Percentiles rank a stretch among this genome's conserved stretches.
phyloP scores from a whole-genome alignment of 2,113 vertebrate genomes.

The Dipodomys stephensi region DNA sequence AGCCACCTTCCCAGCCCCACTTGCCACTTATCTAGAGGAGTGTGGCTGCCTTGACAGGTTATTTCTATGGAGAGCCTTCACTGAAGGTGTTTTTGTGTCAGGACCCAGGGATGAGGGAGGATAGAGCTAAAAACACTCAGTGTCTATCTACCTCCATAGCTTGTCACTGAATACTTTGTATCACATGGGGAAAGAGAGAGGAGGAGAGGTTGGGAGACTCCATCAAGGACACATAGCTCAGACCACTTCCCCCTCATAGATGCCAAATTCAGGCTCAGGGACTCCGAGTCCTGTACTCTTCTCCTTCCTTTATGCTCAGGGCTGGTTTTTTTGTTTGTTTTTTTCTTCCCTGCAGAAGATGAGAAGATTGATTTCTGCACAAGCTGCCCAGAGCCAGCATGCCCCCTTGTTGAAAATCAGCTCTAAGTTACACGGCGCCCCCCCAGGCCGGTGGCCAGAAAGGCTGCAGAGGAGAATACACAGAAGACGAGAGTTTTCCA shows the following conservation, averaged over 20 bases:
- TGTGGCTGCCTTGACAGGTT: neutral
- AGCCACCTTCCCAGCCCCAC: too few relatives aligned
- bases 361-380: too few relatives aligned
- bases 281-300: neutral
- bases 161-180: neutral
- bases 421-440: neutral
- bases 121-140: neutral
- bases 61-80: neutral
- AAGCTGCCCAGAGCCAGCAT: neutral
- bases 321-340: too few relatives aligned
- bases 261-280: neutral
- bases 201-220: neutral
- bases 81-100: neutral
- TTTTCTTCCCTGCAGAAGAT: neutral
- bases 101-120: neutral
- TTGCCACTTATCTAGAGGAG: neutral
- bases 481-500: neutral
- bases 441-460: neutral
- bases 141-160: neutral
- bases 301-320: neutral
- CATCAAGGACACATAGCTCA: neutral
- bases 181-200: neutral
- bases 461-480: neutral
- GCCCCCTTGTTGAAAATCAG: neutral
- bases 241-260: neutral